These are phyloP conservation scores for Carterocephalus palaemon DNA, from an alignment of 2,888 invertebrate genomes.

Conservation along the genomic window DNA sequence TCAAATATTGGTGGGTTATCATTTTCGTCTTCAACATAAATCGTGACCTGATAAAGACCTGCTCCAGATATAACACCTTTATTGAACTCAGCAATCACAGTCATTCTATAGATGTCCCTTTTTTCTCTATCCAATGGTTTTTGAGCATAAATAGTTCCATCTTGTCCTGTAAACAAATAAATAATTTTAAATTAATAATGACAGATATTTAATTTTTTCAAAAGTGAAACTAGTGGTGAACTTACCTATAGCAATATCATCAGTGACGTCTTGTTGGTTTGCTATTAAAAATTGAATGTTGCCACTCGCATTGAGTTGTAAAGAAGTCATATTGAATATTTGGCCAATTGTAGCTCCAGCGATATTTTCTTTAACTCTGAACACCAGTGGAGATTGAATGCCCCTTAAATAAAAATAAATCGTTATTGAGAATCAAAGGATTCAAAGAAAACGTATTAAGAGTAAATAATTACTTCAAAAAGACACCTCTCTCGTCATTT, in stretches of 20 bases:
- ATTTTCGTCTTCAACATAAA: slow-evolving; percentile 91
- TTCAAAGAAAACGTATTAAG: slow-evolving; percentile 18
- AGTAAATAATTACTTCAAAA: slow-evolving; percentile 74
- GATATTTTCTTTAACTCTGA: slow-evolving; percentile 87
- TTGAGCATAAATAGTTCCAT: slow-evolving; percentile 88
- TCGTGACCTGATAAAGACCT: slow-evolving; percentile 88
- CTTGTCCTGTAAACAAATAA: slow-evolving; percentile 63
- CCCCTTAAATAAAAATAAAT: slow-evolving; percentile 70
- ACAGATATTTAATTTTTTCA: not conserved
- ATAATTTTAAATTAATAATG: not conserved
- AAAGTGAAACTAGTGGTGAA: not conserved
- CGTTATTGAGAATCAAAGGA: slow-evolving; percentile 33
- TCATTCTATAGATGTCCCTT: slow-evolving; percentile 84
- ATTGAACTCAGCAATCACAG: slow-evolving; percentile 87
- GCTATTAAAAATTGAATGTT: slow-evolving; percentile 87
- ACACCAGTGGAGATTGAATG: slow-evolving; percentile 84
- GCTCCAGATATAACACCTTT: slow-evolving; percentile 84
- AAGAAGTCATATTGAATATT: slow-evolving; percentile 74
- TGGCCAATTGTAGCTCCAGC: slow-evolving; percentile 86
- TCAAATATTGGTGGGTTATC: slow-evolving; percentile 92
- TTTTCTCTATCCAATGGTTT: slow-evolving; percentile 87
- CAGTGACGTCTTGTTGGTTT: slow-evolving; percentile 89
- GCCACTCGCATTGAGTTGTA: slow-evolving; percentile 52
- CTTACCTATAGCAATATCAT: slow-evolving; percentile 86
- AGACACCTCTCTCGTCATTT: slow-evolving; percentile 82